Percentiles rank a stretch among this genome's conserved stretches.
Conservation (phyloP, 2,797 vertebrate species). For the Sebastes alutus region DNA sequence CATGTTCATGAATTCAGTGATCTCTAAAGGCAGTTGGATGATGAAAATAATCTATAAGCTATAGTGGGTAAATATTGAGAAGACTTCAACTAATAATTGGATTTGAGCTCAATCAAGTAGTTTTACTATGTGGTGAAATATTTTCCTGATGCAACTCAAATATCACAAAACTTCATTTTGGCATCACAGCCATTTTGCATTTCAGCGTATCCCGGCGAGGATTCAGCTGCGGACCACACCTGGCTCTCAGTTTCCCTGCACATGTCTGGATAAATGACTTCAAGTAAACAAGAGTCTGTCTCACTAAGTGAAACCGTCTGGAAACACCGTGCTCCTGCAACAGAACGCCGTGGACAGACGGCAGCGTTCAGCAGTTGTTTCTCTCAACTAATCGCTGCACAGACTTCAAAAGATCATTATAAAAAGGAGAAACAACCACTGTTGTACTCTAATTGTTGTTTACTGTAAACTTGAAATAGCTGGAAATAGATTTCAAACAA, state of each 20-base stretch:
- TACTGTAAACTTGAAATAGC: conserved; percentile 43
- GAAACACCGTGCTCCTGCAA: conserved; percentile 32
- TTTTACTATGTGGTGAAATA: conserved; percentile 2
- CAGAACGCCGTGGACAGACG: not conserved
- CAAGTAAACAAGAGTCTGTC: conserved; percentile 48
- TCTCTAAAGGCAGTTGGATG: not conserved
- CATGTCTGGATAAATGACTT: conserved; percentile 46
- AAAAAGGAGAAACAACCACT: conserved; percentile 34
- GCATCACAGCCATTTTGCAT: conserved; percentile 38
- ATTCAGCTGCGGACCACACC: conserved; percentile 58
- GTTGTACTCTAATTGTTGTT: conserved; percentile 54
- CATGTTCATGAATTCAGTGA: not conserved
- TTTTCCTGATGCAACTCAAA: conserved; percentile 1
- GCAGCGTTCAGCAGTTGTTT: conserved; percentile 19
- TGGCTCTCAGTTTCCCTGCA: conserved; percentile 47
- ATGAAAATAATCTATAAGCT: not conserved
- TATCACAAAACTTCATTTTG: conserved; percentile 18
- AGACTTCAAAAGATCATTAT: conserved; percentile 38
- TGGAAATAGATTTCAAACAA: conserved; percentile 58
- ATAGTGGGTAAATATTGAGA: not conserved
- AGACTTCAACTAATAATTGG: not conserved
- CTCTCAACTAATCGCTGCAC: conserved; percentile 27
- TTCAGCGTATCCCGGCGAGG: conserved; percentile 31
- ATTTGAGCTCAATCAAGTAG: not conserved
- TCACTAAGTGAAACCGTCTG: conserved; percentile 47